Base-by-base conservation (phyloP, 2,797 vertebrate species). In the Manis crassicaudata region DNA sequence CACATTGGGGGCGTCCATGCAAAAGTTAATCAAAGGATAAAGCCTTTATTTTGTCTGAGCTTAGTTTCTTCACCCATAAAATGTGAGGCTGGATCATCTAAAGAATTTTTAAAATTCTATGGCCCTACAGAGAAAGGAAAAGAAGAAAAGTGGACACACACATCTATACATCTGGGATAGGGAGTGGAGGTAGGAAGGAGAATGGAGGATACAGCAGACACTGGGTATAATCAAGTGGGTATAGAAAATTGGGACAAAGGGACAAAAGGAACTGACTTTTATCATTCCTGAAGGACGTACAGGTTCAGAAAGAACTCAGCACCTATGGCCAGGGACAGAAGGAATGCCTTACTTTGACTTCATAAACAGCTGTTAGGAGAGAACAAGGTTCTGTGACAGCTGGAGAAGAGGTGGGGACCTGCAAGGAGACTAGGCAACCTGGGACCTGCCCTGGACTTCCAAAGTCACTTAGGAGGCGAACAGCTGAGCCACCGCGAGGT, bases 41-140 rank as follows among this genome's bases (percentile, higher is more conserved):
- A 92, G 92, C 46, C 56, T 93, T 77, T 84, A 77, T 96, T 97
- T 92, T 96, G 90, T 97, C 88, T 96, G 91, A 95, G 95, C 56
- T 97, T 81, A 89, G 94, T 63, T 89, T 92, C 92, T 94, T 91
- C 94, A 92, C 70, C 91, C 83, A 91, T 84, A 88, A 96, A 94
- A 96, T 76, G 76, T 92, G 86, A 91, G 83, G 62, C 70, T 87
- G 79, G 92, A 87, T 94, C 96, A 90, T 73, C 60, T 60, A 68
- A 96, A 60, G 95, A 95, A 96, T 96, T 96, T 92, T 0, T 73
- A 90, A 94, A 94, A 84, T 82, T 75, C 94, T 81, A 13, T 43
- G 77, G 87, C 89, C 60, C 73, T 40, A 89, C 14, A 65, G 65
- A 96, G 90, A 68, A 75, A 70, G 40, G 70, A 67, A 72, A 62